Evolutionary conservation across 2,888 invertebrate genomes (phyloP).

Genomic region (Troglohyphantes excavatus): DNA sequence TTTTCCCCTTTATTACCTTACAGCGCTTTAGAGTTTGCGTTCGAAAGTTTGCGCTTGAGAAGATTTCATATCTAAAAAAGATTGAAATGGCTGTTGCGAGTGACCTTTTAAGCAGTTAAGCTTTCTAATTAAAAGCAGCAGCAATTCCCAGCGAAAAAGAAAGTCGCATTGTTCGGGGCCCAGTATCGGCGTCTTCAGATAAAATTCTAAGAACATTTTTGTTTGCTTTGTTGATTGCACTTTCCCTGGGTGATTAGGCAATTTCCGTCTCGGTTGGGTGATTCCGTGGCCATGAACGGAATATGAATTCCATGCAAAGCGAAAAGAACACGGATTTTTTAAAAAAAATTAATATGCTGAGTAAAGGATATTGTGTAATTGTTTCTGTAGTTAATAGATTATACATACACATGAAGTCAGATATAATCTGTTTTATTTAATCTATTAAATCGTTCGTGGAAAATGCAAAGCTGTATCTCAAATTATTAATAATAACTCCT

Average conservation of each 20-base stretch:
- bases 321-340: not conserved
- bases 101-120: not conserved
- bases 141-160: not conserved
- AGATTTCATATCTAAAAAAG: not conserved
- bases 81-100: not conserved
- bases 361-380: not conserved
- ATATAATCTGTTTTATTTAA: too few species aligned
- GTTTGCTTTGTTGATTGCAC: not conserved
- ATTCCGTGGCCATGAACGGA: not conserved
- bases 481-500: too few species aligned
- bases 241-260: slow-evolving; percentile 13
- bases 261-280: slow-evolving; percentile 9
- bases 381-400: not conserved
- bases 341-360: not conserved
- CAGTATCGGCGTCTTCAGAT: not conserved
- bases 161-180: not conserved
- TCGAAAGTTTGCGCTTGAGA: not conserved
- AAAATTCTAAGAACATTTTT: not conserved
- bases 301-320: slow-evolving; percentile 9
- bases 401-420: too few species aligned
- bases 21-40: not conserved
- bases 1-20: not conserved
- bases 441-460: too few species aligned
- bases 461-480: too few species aligned
- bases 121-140: slow-evolving; percentile 7